Base-by-base conservation (phyloP, 2,113 vertebrate genomes). In the human region DNA sequence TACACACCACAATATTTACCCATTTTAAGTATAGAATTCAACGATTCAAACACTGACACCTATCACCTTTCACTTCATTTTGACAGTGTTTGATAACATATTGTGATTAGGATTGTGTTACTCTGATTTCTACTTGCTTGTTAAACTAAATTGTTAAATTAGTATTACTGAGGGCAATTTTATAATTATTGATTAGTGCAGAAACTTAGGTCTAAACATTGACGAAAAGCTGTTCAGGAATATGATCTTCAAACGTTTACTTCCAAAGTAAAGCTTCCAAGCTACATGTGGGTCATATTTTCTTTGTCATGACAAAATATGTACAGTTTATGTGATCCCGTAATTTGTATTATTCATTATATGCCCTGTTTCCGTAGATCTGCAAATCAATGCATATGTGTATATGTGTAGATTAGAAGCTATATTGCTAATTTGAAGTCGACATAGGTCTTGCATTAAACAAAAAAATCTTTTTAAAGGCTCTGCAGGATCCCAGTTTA, bases 381-480 rank as follows among this genome's bases (percentile, higher is more conserved):
- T 90, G 30, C 25, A 92, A 96, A 45, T 83, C 59, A 93, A 57
- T 40, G 55, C 17, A 40, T 66, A 30, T 64, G 12, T 23, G 76
- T 88, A 61, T 84, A 50, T 76, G 9, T 38, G 7, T 61, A 92
- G 30, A 14, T 40, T 11, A 94, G 18, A 93, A 43, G 18, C 2
- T 78, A 13, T 85, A 52, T 76, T 86, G 59, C 83, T 76, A 61
- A 59, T 94, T 97, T 96, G 72, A 94, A 95, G 81, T 85, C n/a
- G 45, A 79, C 52, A n/a, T 95, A 43, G 17, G 2, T 27, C 91
- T 93, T 95, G 10, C 32, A 78, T 12, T 80, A 76, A n/a, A 23
- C 86, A 97, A 93, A 91, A 90, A 95, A 8, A 84, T 79, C n/a
- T 92, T 93, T 91, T 82, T 52, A 79, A 97, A 97, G 48, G 38